A percentile compares a stretch with the other conserved stretches of the same genome.
phyloP scores from a whole-genome alignment of 2,797 vertebrate species.

The Manis pentadactyla region DNA sequence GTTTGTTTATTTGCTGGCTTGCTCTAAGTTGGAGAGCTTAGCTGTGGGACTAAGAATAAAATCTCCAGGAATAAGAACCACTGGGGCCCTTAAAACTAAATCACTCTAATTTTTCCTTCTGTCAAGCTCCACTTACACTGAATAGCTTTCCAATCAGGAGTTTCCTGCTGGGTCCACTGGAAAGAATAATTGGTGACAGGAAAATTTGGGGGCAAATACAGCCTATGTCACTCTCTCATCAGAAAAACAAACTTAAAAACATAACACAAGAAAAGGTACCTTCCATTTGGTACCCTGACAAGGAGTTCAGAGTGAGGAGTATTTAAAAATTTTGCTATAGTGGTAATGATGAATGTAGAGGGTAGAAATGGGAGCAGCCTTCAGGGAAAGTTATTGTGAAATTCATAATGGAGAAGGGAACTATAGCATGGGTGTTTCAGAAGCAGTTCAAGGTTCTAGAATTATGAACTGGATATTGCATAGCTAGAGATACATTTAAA shows the following conservation, averaged over 20 bases:
- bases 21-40: conserved; percentile 29
- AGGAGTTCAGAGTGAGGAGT: not conserved
- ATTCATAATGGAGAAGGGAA: not conserved
- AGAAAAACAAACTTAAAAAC: conserved; percentile 53
- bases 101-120: conserved; percentile 11
- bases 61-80: not conserved
- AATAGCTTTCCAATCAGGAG: not conserved
- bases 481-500: conserved; percentile 26
- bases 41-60: conserved; percentile 5
- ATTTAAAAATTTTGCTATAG: not conserved
- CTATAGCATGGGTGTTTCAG: not conserved
- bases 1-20: conserved; percentile 47
- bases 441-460: conserved; percentile 35
- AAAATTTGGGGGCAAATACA: conserved; percentile 54
- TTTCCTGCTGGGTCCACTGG: conserved; percentile 19
- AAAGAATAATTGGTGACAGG: conserved; percentile 44
- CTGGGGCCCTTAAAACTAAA: conserved; percentile 3
- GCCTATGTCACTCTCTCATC: conserved; percentile 43
- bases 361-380: not conserved
- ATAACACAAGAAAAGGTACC: conserved; percentile 7
- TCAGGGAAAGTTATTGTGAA: conserved; percentile 29
- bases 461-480: not conserved
- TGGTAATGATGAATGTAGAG: not conserved
- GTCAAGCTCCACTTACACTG: not conserved
- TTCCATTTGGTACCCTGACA: conserved; percentile 14